phyloP scores from a whole-genome alignment of 2,113 vertebrate genomes.

The Mungos mungo region DNA sequence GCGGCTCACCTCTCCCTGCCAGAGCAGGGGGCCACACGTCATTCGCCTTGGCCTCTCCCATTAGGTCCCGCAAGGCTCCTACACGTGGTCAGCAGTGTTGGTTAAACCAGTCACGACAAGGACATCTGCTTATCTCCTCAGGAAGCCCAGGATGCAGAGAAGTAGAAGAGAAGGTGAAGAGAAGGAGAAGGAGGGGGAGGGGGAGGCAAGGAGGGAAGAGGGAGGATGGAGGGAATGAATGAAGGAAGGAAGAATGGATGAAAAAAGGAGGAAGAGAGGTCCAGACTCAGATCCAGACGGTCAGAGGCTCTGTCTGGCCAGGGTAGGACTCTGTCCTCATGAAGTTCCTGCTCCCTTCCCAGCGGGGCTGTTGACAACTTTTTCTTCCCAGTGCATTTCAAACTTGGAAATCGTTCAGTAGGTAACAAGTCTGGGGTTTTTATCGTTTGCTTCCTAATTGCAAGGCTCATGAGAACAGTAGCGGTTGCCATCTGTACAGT shows the following conservation, averaged over 20 bases:
- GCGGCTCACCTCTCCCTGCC: neutral
- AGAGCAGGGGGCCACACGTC: neutral
- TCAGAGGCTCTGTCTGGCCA: too few species aligned
- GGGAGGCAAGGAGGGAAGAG: fast-evolving
- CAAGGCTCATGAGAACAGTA: conserved; percentile 4
- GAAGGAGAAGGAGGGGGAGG: neutral
- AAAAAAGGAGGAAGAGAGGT: neutral
- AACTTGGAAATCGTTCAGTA: neutral
- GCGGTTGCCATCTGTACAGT: conserved; percentile 2
- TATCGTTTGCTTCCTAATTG: neutral
- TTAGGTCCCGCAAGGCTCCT: neutral
- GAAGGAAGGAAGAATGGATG: neutral
- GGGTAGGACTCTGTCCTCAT: neutral
- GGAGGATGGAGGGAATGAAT: neutral
- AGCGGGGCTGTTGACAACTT: neutral
- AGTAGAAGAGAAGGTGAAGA: neutral
- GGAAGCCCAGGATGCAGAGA: neutral
- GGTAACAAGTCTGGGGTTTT: neutral
- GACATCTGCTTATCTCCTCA: neutral
- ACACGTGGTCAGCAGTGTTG: neutral
- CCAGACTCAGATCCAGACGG: neutral
- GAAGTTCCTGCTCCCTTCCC: neutral
- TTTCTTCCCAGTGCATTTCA: neutral
- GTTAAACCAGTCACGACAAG: neutral
- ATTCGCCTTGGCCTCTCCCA: neutral